phyloP scores from a whole-genome alignment of 2,797 vertebrate species.

The Halcyon chelicuti region DNA sequence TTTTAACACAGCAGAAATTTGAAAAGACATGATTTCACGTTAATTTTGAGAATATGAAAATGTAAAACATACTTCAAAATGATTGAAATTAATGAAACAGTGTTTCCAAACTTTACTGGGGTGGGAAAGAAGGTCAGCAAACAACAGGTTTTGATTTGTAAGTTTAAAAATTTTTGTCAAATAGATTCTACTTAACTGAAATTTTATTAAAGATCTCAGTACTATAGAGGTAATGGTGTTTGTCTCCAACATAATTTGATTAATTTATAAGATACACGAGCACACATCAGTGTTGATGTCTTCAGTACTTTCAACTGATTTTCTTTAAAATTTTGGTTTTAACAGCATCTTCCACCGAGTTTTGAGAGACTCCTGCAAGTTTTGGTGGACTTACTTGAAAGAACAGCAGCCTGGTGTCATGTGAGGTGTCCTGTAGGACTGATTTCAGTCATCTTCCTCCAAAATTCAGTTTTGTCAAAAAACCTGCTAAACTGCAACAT shows the following conservation, averaged over 20 bases:
- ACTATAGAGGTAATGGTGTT: background rate
- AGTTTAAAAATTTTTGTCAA: background rate
- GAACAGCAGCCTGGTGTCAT: background rate
- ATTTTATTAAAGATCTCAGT: background rate
- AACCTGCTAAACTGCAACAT: background rate
- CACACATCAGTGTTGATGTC: background rate
- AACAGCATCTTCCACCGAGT: background rate
- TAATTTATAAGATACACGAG: background rate
- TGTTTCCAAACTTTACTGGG: background rate
- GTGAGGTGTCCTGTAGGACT: background rate
- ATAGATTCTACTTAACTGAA: background rate
- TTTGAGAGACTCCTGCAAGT: background rate
- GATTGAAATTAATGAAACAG: background rate
- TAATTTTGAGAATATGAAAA: background rate
- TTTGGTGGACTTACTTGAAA: background rate
- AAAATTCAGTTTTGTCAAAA: background rate
- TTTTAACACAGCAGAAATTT: background rate
- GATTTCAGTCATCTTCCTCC: background rate
- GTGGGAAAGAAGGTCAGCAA: background rate
- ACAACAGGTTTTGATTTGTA: background rate
- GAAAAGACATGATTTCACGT: rapidly evolving
- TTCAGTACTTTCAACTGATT: background rate
- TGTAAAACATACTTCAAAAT: background rate
- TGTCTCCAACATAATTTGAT: background rate
- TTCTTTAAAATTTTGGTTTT: background rate